Evolutionary conservation across 2,113 vertebrate genomes (phyloP), one percentile per base, ranked within the genome.

Genomic region (Aspidoscelis tigris): DNA sequence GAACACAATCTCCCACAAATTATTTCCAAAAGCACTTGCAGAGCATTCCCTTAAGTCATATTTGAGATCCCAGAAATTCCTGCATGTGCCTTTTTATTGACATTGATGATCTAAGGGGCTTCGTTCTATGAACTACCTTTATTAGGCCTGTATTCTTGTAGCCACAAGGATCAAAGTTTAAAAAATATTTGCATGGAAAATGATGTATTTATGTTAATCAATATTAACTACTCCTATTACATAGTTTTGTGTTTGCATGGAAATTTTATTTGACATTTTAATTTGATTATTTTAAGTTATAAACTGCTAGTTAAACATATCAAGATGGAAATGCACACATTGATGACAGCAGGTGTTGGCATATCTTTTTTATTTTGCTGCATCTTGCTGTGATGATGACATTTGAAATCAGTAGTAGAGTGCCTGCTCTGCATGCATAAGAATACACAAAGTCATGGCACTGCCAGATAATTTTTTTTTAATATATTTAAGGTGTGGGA

Each of bases 181-280:
- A 44, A 84, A 78, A 72, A 41, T 7, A 69, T 81, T 88, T 85
- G 75, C 87, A 83, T 92, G 82, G 82, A 0, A 78, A 72, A 73
- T 65, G 41, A 88, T 55, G 80, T 64, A 85, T 20, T 33, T 41
- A 70, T 83, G 83, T 91, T 86, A 12, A 61, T 65, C 72, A 90
- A 75, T 84, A 88, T 72, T 61, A 50, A 87, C 66, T 83, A 84
- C 69, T 85, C 69, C 76, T 77, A 16, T 47, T 66, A 44, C 44
- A 74, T 74, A 33, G 69, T 93, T 94, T 93, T 93, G 88, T 92
- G 91, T 86, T 87, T 41, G 86, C 76, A 82, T 84, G 80, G 90
- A 92, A 91, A 92, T 85, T 85, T 88, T 80, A 87, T 33, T 81
- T 65, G 69, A 85, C 64, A 18, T 77, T 77, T 76, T 85, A 80